Evolutionary conservation across 2,888 invertebrate species (phyloP).

Genomic region (Megalurothrips usitatus): DNA sequence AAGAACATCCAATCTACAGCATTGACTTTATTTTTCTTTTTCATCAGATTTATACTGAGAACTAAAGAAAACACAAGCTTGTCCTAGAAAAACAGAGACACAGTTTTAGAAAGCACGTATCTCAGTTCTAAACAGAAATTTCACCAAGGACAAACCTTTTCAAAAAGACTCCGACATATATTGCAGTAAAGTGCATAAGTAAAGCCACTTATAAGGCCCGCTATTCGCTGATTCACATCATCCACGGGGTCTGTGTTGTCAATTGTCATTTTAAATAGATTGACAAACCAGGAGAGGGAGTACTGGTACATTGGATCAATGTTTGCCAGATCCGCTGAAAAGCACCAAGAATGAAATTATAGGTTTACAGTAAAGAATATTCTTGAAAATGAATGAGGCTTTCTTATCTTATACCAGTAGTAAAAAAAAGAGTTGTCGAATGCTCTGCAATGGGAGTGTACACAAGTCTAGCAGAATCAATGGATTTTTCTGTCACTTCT

Average conservation of each 20-base stretch:
- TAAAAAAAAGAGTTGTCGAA: constrained; percentile 86
- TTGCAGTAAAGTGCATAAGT: constrained; percentile 86
- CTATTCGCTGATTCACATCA: constrained; percentile 66
- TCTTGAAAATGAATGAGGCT: neutral
- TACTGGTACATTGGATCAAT: constrained; percentile 99
- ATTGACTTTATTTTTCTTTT: constrained; percentile 56
- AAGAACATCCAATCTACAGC: constrained; percentile 76
- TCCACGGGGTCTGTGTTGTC: constrained; percentile 83
- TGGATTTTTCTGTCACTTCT: constrained; percentile 83
- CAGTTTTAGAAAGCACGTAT: neutral
- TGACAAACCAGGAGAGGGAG: constrained; percentile 90
- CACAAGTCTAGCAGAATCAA: constrained; percentile 75
- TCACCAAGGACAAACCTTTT: constrained; percentile 57
- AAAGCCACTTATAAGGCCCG: constrained; percentile 72
- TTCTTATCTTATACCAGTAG: constrained; percentile 57
- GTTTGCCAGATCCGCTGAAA: constrained; percentile 73
- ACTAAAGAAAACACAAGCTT: constrained; percentile 83
- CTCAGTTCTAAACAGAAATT: neutral
- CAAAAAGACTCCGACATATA: constrained; percentile 89
- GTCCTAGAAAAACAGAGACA: constrained; percentile 54
- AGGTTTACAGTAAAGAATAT: constrained; percentile 10
- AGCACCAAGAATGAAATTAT: constrained; percentile 32
- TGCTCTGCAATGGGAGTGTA: constrained; percentile 89
- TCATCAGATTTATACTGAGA: constrained; percentile 65
- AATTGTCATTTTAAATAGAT: constrained; percentile 77